Base-by-base conservation (phyloP, 2,113 vertebrate genomes). In the Cyphomyrus plagiostoma region DNA sequence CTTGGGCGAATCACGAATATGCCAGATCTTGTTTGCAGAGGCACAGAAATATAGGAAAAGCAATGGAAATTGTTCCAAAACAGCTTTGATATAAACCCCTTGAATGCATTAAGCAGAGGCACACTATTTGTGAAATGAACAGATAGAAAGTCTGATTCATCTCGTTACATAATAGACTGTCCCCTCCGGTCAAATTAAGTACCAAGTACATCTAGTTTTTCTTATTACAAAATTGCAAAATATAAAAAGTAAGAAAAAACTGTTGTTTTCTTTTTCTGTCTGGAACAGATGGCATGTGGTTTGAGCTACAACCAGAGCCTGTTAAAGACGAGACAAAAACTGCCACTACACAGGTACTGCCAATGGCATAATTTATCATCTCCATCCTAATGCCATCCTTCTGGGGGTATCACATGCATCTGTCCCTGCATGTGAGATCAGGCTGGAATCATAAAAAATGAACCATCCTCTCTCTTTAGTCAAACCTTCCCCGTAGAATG, bases 141-240 rank as follows among this genome's bases (percentile, higher is more conserved):
- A 45, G 42, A 84, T 26, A 82, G 58, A 11, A 30, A 83, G 39
- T 84, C 77, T 84, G 89, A 89, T 85, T 89, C 89, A 85, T 85
- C 50, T 46, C 3, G 77, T 85, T 84, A 85, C 30, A 42, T 83
- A 89, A 89, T 26, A 42, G 35, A 82, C 50, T 46, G 52, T 52
- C 80, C 49, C 80, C 89, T 89, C 80, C 26, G 77, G 89, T 53
- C 89, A 89, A 89, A 89, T 10, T 8, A 56, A 45, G 53, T 48
- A 85, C 35, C 17, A 88, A 84, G 82, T 46, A 84, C 82, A 84
- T 45, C 23, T 84, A n/a, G 45, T 26, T 58, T 83, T 10, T 35
- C 48, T 39, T 50, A 53, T 45, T 58, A 84, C 23, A 82, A 46
- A 11, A 62, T 62, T 53, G 15, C 56, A 42, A 87, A 53, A 17